Conservation (phyloP, 2,113 vertebrate species). For the Scomber japonicus region DNA sequence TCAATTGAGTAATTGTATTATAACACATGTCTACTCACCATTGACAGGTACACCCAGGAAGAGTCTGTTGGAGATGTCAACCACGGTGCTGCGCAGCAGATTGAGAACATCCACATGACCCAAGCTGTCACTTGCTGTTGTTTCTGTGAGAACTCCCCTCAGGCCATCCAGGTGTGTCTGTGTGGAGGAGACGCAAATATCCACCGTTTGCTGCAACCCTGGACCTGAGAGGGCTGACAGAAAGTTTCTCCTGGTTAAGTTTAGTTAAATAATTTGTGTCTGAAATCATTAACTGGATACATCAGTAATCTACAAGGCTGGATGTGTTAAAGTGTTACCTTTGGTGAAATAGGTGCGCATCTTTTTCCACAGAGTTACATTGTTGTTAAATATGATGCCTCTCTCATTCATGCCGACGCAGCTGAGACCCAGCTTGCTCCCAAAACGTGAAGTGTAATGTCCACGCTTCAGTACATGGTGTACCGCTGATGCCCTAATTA, state of each 20-base stretch:
- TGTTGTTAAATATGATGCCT: constrained; percentile 96
- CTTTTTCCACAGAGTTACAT: constrained; percentile 89
- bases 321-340: constrained; percentile 81
- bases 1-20: background rate
- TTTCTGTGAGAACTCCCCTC: constrained; percentile 48
- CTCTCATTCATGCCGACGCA: constrained; percentile 95
- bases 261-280: background rate
- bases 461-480: constrained; percentile 90
- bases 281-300: background rate
- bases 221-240: constrained; percentile 91
- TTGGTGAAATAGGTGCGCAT: constrained; percentile 90
- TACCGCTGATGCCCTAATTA: constrained; percentile 89
- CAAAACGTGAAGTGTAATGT: constrained; percentile 91
- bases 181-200: constrained; percentile 86
- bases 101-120: constrained; percentile 86
- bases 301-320: background rate
- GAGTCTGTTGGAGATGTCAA: constrained; percentile 93
- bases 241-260: background rate
- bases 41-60: constrained; percentile 91
- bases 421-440: constrained; percentile 90
- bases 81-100: constrained; percentile 90
- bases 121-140: constrained; percentile 40
- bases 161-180: constrained; percentile 76
- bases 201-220: constrained; percentile 87
- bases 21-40: constrained; percentile 78